Conservation (phyloP, 2,888 invertebrate genomes). For the Argyresthia goedartella region DNA sequence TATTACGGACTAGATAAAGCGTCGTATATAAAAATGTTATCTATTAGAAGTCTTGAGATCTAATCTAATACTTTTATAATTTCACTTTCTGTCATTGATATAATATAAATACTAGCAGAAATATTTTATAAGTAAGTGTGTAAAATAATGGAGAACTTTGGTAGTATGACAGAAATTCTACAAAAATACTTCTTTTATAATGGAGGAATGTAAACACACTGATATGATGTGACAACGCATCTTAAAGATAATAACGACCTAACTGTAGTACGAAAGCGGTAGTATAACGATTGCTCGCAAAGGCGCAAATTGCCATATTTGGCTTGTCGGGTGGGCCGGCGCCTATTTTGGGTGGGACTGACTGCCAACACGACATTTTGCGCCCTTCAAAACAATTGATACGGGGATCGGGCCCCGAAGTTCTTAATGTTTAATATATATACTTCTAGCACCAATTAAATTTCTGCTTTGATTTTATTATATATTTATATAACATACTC, state of each 20-base stretch:
- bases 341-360: too few relatives aligned
- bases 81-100: not conserved
- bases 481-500: too few relatives aligned
- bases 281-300: too few relatives aligned
- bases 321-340: too few relatives aligned
- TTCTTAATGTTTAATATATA: too few relatives aligned
- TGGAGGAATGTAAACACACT: not conserved
- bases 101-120: not conserved
- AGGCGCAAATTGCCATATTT: too few relatives aligned
- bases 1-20: slow-evolving; percentile 12
- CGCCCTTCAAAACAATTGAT: too few relatives aligned
- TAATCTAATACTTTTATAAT: slow-evolving; percentile 1
- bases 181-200: not conserved
- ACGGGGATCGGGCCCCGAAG: too few relatives aligned
- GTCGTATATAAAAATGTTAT: not conserved
- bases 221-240: not conserved
- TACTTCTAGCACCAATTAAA: too few relatives aligned
- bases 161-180: not conserved
- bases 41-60: not conserved
- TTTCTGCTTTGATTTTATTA: too few relatives aligned
- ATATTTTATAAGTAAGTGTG: not conserved
- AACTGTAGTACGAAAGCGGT: too few relatives aligned
- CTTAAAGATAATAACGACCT: not conserved
- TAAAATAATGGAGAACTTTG: not conserved
- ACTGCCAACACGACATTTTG: too few relatives aligned